These are phyloP conservation scores for Bubo blakistoni DNA, from an alignment of 2,113 vertebrate genomes.

Conservation along the genomic window DNA sequence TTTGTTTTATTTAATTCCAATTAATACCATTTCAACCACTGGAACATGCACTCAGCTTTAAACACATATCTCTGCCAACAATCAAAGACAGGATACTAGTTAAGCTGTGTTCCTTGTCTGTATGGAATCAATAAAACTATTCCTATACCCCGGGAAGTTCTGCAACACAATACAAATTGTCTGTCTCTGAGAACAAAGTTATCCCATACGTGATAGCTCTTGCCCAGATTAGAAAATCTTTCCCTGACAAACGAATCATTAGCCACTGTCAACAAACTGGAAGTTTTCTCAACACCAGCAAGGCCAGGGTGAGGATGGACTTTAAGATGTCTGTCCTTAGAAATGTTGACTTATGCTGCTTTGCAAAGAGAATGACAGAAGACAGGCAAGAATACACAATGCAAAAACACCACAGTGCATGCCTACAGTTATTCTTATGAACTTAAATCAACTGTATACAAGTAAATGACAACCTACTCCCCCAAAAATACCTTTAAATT, in stretches of 20 bases:
- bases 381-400: neutral
- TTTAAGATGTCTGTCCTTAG: neutral
- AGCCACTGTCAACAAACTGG: neutral
- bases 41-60: neutral
- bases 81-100: neutral
- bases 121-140: neutral
- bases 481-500: accelerated
- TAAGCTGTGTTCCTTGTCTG: accelerated
- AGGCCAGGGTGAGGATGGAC: neutral
- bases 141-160: neutral
- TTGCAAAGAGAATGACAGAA: neutral
- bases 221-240: neutral
- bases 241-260: neutral
- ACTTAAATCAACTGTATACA: neutral
- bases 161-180: neutral
- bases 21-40: neutral
- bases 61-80: neutral
- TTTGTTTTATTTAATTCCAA: neutral
- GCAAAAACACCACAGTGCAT: neutral
- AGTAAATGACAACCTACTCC: neutral
- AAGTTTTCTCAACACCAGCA: neutral
- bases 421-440: neutral
- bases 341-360: neutral
- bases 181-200: neutral
- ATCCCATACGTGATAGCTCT: neutral